Evolutionary conservation across 2,113 vertebrate genomes (phyloP), one percentile per base, ranked within the genome.

Genomic region (Corythoichthys haematopterus): DNA sequence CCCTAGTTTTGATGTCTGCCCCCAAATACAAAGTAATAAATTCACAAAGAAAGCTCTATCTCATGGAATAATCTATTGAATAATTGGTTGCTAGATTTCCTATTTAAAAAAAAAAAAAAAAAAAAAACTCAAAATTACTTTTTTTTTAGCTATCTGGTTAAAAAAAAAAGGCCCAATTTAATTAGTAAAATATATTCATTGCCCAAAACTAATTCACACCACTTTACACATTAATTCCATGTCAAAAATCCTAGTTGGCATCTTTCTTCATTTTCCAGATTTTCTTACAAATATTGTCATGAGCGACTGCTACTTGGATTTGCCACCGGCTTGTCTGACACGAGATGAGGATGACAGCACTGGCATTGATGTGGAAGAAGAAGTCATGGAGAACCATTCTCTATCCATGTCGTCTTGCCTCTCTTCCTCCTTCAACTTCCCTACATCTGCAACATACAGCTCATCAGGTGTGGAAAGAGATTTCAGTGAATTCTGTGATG

Each of bases 391-490:
- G 20, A 80, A 77, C 73, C 66, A 88, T 28, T 80, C 89, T 2
- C 74, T 89, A 52, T 94, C 94, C 50, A 82, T 75, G 0, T 67
- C 90, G 0, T 93, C 92, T 59, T 80, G 90, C 38, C 76, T 87
- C 0, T 91, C 88, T 33, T 57, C 91, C 7, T 84, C 91, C 46
- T 93, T 94, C 62, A 90, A 70, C 56, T 92, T 88, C 65, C 87
- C 94, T 1, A 90, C 84, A 40, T 94, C 93, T 0, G 92, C 94
- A 37, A 0, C 90, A 5, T 96, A 93, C 0, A 90, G 88, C 68
- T 91, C 94, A 36, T 96, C 93, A 0, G 95, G 92, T 46, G 76
- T 95, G 79, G 95, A 97, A 76, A 97, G 96, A 0, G 96, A 96
- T 70, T 94, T 95, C 0, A 83, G 91, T 0, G 95, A 97, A 68